These are phyloP conservation scores for Lycodopsis pacificus DNA, from an alignment of 2,797 vertebrate species.

Conservation along the genomic window DNA sequence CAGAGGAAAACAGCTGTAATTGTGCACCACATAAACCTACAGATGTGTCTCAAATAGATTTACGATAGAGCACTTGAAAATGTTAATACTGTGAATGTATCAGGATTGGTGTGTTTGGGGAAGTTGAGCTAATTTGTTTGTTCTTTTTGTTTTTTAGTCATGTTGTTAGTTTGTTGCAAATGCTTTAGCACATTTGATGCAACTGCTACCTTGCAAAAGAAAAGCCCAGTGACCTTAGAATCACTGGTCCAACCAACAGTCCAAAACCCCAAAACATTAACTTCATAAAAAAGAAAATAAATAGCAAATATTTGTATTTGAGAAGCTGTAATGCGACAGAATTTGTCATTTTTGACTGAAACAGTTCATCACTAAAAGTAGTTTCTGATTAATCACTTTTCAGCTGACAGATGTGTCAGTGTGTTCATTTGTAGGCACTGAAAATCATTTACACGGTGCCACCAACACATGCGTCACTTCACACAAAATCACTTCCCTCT, in stretches of 20 bases:
- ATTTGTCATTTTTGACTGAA: neutral
- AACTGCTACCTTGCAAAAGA: neutral
- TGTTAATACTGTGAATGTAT: neutral
- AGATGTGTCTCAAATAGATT: neutral
- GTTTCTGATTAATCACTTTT: neutral
- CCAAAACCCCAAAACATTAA: neutral
- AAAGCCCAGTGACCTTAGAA: neutral
- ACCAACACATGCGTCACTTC: slow-evolving; percentile 13
- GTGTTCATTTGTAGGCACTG: neutral
- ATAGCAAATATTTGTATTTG: neutral
- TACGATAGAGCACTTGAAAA: neutral
- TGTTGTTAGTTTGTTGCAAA: neutral
- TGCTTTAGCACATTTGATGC: neutral
- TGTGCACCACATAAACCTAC: neutral
- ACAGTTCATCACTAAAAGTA: neutral
- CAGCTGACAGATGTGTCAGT: neutral
- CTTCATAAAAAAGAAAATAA: neutral
- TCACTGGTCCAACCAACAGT: neutral
- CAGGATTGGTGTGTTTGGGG: neutral
- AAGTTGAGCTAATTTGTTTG: neutral
- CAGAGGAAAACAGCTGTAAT: neutral
- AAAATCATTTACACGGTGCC: neutral
- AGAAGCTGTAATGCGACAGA: neutral
- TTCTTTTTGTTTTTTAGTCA: neutral
- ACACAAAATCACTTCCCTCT: slow-evolving; percentile 59